Conservation (phyloP, 2,113 vertebrate genomes). For the Rhea americana region DNA sequence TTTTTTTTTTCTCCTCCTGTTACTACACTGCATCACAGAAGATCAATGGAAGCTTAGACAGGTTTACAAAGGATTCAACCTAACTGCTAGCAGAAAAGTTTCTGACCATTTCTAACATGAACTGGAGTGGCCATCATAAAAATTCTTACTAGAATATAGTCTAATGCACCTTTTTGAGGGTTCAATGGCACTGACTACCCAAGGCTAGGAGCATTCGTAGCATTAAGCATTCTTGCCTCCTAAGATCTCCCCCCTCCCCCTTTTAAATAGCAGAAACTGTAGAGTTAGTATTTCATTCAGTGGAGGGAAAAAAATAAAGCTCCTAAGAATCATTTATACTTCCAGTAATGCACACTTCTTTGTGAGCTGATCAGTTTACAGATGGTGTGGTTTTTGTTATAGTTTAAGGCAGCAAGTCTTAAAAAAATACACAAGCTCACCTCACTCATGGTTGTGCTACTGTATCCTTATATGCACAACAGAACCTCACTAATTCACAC, state of each 20-base stretch:
- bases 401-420: slow-evolving; percentile 66
- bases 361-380: neutral
- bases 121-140: neutral
- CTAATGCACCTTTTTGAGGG: slow-evolving; percentile 15
- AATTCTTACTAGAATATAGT: neutral
- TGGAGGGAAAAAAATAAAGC: slow-evolving; percentile 15
- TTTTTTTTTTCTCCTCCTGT: neutral
- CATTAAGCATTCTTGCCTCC: slow-evolving; percentile 36
- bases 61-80: neutral
- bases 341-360: slow-evolving; percentile 4
- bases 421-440: slow-evolving; percentile 43
- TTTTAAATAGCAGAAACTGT: slow-evolving; percentile 37
- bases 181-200: slow-evolving; percentile 25
- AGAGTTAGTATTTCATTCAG: slow-evolving; percentile 15
- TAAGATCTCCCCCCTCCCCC: neutral
- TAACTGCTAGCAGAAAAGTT: neutral
- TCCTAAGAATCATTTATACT: neutral
- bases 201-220: neutral
- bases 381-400: neutral
- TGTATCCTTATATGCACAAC: slow-evolving; percentile 39
- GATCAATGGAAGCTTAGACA: neutral
- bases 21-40: neutral
- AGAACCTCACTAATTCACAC: slow-evolving; percentile 65
- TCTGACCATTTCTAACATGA: neutral
- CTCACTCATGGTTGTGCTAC: slow-evolving; percentile 56